phyloP scores from a whole-genome alignment of 1,140 invertebrate genomes.

The Thrips palmi region DNA sequence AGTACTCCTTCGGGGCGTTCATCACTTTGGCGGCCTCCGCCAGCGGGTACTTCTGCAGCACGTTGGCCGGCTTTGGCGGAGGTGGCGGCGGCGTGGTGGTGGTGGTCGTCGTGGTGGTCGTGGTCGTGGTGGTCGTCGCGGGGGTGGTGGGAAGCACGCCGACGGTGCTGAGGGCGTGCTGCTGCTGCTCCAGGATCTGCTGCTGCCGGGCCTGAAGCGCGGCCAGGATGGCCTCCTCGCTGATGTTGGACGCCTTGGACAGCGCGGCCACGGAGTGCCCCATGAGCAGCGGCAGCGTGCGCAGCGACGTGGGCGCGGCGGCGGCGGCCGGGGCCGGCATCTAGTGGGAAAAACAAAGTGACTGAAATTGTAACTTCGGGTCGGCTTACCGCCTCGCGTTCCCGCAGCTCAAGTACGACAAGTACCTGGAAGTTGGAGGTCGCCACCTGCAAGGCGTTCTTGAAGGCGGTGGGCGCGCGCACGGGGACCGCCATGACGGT shows the following conservation, averaged over 20 bases:
- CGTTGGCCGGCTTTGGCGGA: conserved; percentile 16
- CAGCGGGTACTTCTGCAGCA: conserved; percentile 17
- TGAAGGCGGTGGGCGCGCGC: conserved; percentile 9
- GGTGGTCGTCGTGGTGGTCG: conserved; percentile 15
- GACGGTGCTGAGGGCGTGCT: conserved; percentile 14
- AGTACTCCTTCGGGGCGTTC: conserved; percentile 76
- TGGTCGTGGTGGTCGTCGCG: conserved; percentile 14
- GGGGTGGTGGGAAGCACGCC: conserved; percentile 26
- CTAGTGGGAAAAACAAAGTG: too few species aligned
- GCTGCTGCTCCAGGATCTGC: conserved; percentile 9
- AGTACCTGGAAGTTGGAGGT: conserved; percentile 15
- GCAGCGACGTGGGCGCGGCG: not conserved
- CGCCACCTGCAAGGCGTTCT: conserved; percentile 13
- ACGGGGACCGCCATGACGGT: not conserved
- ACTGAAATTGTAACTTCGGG: too few species aligned
- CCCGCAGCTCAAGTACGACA: too few species aligned
- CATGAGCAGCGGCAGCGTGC: conserved; percentile 20
- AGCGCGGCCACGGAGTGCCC: conserved; percentile 32
- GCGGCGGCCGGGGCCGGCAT: not conserved
- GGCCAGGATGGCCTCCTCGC: conserved; percentile 48
- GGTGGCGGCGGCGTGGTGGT: conserved; percentile 16
- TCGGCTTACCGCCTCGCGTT: too few species aligned
- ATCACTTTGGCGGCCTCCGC: conserved; percentile 48
- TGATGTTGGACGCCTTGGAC: conserved; percentile 48
- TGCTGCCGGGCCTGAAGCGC: conserved; percentile 48